These are phyloP conservation scores for Drosophila ustulata DNA, from an alignment of 2,888 invertebrate genomes.

Conservation along the genomic window DNA sequence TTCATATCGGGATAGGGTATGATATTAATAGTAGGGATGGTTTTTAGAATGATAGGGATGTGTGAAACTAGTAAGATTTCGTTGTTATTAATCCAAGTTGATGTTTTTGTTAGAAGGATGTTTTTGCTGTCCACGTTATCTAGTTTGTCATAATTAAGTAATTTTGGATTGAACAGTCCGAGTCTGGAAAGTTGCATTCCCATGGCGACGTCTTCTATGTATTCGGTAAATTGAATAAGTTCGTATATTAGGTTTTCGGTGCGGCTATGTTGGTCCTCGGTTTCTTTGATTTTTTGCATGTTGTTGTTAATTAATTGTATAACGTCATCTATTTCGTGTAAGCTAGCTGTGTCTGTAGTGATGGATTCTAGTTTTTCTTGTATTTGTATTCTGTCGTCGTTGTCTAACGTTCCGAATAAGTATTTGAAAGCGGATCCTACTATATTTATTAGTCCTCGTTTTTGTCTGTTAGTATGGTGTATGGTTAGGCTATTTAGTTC, in stretches of 20 bases:
- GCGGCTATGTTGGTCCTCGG: not conserved
- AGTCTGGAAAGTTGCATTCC: conserved; percentile 16
- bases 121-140: conserved; percentile 8
- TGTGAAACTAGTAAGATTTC: conserved; percentile 4
- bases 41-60: not conserved
- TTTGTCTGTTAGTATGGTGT: not conserved
- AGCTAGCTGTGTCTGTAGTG: not conserved
- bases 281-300: conserved; percentile 4
- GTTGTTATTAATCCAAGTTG: conserved; percentile 13
- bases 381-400: not conserved
- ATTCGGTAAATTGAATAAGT: conserved; percentile 8
- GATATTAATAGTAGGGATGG: not conserved
- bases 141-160: conserved; percentile 20
- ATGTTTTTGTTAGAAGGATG: not conserved
- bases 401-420: not conserved
- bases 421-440: not conserved
- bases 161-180: conserved; percentile 15
- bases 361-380: not conserved
- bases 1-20: conserved; percentile 19
- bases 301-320: conserved; percentile 6
- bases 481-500: not conserved
- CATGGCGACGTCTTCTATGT: conserved; percentile 19
- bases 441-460: not conserved
- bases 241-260: not conserved
- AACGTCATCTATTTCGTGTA: conserved; percentile 9